phyloP scores from a whole-genome alignment of 1,140 invertebrate genomes.

The Thaumetopoea pityocampa region DNA sequence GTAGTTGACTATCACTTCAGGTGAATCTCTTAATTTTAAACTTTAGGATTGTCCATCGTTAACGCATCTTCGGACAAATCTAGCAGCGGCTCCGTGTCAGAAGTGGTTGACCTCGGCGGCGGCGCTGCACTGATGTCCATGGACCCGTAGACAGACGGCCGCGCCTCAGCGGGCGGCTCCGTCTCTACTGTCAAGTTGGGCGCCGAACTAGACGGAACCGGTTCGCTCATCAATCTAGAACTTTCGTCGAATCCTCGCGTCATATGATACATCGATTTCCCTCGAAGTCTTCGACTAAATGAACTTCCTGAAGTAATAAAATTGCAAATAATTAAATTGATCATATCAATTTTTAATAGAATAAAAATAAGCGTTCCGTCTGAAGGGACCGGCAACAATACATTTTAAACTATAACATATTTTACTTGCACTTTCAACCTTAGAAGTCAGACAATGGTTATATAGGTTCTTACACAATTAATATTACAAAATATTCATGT shows the following conservation, averaged over 20 bases:
- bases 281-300: conserved; percentile 83
- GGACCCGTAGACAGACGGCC: conserved; percentile 54
- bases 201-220: conserved; percentile 52
- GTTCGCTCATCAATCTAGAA: conserved; percentile 59
- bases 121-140: conserved; percentile 42
- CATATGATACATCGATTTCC: conserved; percentile 83
- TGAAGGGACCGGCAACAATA: no score
- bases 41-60: conserved; percentile 36
- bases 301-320: conserved; percentile 77
- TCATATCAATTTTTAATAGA: no score
- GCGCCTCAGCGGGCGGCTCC: conserved; percentile 38
- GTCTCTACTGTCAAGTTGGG: conserved; percentile 50
- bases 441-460: no score
- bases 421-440: no score
- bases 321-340: conserved; percentile 5
- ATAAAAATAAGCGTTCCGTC: no score
- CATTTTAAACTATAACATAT: no score
- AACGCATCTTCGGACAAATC: conserved; percentile 24
- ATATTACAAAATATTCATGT: no score
- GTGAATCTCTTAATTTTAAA: conserved; percentile 24
- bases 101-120: conserved; percentile 34
- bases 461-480: no score
- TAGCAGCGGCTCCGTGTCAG: conserved; percentile 53
- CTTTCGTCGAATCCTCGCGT: conserved; percentile 78
- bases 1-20: conserved; percentile 6